Evolutionary conservation across 2,113 vertebrate genomes (phyloP), one percentile per base, ranked within the genome.

Genomic region (Engystomops pustulosus): DNA sequence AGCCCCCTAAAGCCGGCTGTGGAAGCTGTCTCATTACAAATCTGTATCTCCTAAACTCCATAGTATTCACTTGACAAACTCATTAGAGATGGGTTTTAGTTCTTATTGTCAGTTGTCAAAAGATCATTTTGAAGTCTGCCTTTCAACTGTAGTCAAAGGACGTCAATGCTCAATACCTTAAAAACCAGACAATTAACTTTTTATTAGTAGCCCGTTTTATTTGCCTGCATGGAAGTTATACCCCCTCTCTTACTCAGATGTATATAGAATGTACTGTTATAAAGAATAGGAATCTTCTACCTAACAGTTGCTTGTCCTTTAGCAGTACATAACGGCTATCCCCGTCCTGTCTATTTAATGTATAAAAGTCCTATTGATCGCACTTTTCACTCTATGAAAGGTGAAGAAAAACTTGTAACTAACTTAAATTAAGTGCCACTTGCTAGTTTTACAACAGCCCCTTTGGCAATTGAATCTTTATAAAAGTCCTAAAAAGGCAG

Each of bases 381-480:
- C 15, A 3, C 51, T 17, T 60, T n/a, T 23, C 36, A 60, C n/a
- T 23, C 75, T 78, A 55, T 71, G 79, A 34, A 15, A 71, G 17
- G 45, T 36, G 20, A 36, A 81, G 69, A 51, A 77, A 77, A 75
- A 53, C 67, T 55, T 58, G 67, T 72, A 81, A 81, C 80, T 74
- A 76, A 76, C 41, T 75, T 67, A 67, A 62, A 68, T 84, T 68
- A 84, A 84, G 67, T 81, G 60, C 72, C 34, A 58, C 47, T 71
- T 25, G n/a, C 45, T 34, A 30, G 27, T 38, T 75, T 84, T 53
- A 45, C 51, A 83, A 60, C 38, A 62, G 30, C 15, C 41, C 72
- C 82, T 51, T 83, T 84, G 41, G 82, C 60, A 67, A 68, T 78
- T 75, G 44, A 78, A 55, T 60, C 74, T 68, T 78, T 77, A 78